A percentile compares a stretch with the other conserved stretches of the same genome.
Conservation (phyloP, 2,797 vertebrate species). For the Cynopterus sphinx region DNA sequence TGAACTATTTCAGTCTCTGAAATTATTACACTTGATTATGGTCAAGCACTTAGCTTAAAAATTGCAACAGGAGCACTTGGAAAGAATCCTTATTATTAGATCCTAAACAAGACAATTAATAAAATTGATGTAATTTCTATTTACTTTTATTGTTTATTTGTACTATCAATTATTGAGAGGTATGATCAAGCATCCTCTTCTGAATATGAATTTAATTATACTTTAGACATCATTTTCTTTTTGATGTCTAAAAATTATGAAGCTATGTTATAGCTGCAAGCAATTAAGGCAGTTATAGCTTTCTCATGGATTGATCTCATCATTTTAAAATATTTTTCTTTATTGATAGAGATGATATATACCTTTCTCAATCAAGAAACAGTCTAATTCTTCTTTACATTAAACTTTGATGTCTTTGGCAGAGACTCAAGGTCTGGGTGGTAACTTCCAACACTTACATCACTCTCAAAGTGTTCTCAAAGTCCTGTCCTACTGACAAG, state of each 20-base stretch:
- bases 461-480: background rate
- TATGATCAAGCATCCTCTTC: background rate
- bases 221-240: background rate
- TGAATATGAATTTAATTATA: background rate
- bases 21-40: background rate
- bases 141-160: background rate
- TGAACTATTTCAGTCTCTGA: background rate
- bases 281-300: background rate
- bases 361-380: background rate
- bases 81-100: background rate
- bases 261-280: background rate
- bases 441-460: conserved; percentile 24
- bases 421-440: background rate
- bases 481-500: conserved; percentile 16
- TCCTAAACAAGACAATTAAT: background rate
- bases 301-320: background rate
- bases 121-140: background rate
- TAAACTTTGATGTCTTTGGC: conserved; percentile 13
- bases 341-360: background rate
- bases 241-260: background rate
- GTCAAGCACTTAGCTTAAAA: background rate
- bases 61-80: background rate
- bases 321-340: background rate
- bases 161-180: background rate
- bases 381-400: background rate